A percentile compares a stretch with the other conserved stretches of the same genome.
phyloP scores from a whole-genome alignment of 2,888 invertebrate species.

The Pterostichus niger region DNA sequence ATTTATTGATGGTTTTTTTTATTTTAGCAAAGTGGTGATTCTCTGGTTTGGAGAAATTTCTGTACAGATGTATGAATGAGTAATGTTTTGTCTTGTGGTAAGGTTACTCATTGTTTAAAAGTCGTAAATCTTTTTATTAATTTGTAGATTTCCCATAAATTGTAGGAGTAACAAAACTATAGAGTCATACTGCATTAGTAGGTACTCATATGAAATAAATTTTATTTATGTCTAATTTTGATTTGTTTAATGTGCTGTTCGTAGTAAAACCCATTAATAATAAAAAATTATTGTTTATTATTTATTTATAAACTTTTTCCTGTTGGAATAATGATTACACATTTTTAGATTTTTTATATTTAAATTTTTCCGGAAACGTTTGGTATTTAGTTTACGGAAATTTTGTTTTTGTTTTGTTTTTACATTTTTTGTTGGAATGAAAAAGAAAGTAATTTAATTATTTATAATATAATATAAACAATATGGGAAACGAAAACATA shows the following conservation, averaged over 20 bases:
- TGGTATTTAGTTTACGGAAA: background rate
- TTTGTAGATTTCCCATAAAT: constrained; percentile 16
- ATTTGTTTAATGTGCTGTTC: background rate
- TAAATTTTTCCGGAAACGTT: no score
- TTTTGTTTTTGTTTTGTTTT: background rate
- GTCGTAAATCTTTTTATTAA: constrained; percentile 22
- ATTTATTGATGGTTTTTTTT: constrained; percentile 25
- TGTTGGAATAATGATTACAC: background rate
- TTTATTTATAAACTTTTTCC: background rate
- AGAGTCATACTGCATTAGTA: background rate
- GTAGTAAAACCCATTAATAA: background rate
- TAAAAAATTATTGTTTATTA: background rate
- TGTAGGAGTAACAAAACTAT: background rate
- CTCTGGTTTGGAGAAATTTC: background rate
- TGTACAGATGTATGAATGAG: constrained; percentile 28
- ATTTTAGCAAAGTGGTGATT: constrained; percentile 1
- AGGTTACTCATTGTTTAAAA: constrained; percentile 50
- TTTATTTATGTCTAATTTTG: background rate
- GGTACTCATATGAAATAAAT: background rate
- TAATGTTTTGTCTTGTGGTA: constrained; percentile 47
- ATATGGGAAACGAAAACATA: no score
- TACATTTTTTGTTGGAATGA: no score
- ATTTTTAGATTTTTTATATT: background rate
- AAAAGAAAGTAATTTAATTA: no score
- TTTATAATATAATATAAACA: no score